These are phyloP conservation scores for Drosophila funebris DNA, from an alignment of 1,140 invertebrate genomes.

Conservation along the genomic window DNA sequence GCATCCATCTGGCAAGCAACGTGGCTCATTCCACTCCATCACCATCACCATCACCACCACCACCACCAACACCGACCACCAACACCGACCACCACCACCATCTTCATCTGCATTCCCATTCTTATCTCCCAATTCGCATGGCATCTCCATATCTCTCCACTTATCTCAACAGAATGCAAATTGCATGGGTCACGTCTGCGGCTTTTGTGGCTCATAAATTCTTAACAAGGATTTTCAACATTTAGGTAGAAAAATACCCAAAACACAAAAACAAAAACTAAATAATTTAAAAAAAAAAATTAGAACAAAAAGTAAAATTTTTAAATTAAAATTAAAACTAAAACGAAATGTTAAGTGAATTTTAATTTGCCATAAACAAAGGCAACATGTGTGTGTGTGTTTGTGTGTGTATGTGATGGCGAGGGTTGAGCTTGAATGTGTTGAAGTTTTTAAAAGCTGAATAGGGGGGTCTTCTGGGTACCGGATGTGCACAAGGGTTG, in stretches of 20 bases:
- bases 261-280: not conserved
- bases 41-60: not conserved
- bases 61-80: too few species aligned
- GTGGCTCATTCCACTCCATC: conserved; percentile 5
- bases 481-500: conserved; percentile 58
- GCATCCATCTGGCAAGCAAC: conserved; percentile 20
- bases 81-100: not conserved
- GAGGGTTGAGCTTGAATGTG: conserved; percentile 25
- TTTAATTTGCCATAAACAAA: conserved; percentile 75
- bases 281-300: conserved; percentile 40
- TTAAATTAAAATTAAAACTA: conserved; percentile 70
- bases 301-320: conserved; percentile 26
- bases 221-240: conserved; percentile 66
- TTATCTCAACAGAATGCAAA: conserved; percentile 60
- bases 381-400: not conserved
- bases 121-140: not conserved
- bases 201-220: conserved; percentile 71
- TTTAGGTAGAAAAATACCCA: conserved; percentile 29
- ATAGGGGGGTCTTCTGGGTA: not conserved
- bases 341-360: conserved; percentile 73
- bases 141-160: not conserved
- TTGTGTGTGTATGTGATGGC: not conserved
- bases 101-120: not conserved
- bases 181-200: conserved; percentile 69
- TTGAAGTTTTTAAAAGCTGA: conserved; percentile 14